Conservation (phyloP, 1,140 invertebrate species). For the Trichonephila clavata region DNA sequence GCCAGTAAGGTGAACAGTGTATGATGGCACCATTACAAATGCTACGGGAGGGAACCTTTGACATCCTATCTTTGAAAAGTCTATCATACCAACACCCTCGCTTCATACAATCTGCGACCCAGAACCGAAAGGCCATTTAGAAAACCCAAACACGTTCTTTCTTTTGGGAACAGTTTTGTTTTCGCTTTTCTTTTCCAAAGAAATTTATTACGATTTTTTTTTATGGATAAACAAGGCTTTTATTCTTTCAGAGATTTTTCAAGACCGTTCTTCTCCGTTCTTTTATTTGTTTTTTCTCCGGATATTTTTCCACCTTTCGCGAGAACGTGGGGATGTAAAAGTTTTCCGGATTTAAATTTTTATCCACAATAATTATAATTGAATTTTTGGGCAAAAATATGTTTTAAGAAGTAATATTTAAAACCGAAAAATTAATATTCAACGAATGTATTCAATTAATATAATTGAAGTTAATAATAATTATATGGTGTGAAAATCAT, state of each 20-base stretch:
- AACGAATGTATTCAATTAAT: too few species aligned
- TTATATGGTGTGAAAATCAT: too few species aligned
- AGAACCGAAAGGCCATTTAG: conserved; percentile 68
- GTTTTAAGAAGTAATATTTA: too few species aligned
- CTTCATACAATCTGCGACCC: conserved; percentile 29
- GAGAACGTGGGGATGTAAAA: neutral
- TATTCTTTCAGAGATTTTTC: conserved; percentile 7
- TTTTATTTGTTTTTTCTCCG: neutral
- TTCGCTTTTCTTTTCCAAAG: neutral
- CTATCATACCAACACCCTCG: conserved; percentile 59
- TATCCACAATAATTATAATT: neutral
- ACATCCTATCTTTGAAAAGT: conserved; percentile 69
- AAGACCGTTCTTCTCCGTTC: neutral
- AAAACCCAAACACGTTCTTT: conserved; percentile 70
- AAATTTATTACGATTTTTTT: conserved; percentile 38
- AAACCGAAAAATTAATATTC: too few species aligned
- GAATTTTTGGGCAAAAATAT: neutral
- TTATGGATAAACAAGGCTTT: neutral
- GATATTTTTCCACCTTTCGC: neutral
- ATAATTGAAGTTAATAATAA: too few species aligned
- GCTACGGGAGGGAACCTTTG: conserved; percentile 27
- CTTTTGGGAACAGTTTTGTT: conserved; percentile 64
- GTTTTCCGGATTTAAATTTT: neutral
- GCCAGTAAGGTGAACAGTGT: neutral
- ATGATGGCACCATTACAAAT: conserved; percentile 60